A percentile compares a stretch with the other conserved stretches of the same genome.
Evolutionary conservation across 2,113 vertebrate genomes (phyloP).

Genomic region (Eonycteris spelaea): DNA sequence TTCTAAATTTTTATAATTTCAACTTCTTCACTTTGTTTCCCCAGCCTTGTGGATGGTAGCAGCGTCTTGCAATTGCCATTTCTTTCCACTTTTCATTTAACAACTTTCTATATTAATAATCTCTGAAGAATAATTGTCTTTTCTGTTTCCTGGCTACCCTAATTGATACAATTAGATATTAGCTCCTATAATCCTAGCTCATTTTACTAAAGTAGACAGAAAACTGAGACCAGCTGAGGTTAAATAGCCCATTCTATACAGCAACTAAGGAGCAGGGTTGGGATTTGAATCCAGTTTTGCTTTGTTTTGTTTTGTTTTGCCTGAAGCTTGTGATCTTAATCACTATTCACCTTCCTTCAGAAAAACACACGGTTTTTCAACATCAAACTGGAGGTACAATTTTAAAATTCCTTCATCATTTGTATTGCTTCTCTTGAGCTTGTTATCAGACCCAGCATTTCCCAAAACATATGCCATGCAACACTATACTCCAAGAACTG

Average conservation of each 20-base stretch:
- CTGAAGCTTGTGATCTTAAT: not conserved
- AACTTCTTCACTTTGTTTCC: not conserved
- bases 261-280: not conserved
- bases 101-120: not conserved
- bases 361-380: not conserved
- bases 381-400: not conserved
- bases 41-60: not conserved
- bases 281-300: constrained; percentile 16
- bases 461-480: not conserved
- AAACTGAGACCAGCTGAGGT: not conserved
- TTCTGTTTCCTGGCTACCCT: not conserved
- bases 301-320: not conserved
- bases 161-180: not conserved
- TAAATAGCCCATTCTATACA: not conserved
- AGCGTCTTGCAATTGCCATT: not conserved
- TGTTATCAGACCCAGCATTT: not conserved
- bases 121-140: constrained; percentile 1
- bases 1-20: not conserved
- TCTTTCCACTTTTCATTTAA: not conserved
- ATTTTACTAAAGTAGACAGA: not conserved
- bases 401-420: not conserved
- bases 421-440: not conserved
- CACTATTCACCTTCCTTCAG: not conserved
- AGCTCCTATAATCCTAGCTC: not conserved
- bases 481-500: not conserved